Percentiles rank a stretch among this genome's conserved stretches.
Evolutionary conservation across 2,113 vertebrate genomes (phyloP).

Genomic region (Chloroceryle aenea): DNA sequence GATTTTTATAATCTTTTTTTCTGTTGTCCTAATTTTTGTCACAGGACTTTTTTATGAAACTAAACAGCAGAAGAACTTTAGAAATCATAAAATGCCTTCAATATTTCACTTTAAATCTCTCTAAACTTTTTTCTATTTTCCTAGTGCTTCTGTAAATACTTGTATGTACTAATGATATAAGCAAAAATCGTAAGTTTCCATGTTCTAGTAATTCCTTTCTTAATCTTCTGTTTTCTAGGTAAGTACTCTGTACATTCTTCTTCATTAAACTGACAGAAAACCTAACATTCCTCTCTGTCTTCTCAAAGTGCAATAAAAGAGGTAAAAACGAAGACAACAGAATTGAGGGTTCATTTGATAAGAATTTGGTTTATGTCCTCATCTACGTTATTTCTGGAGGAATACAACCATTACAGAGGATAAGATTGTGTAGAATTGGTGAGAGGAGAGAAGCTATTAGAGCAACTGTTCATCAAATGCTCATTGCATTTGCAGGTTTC

Average conservation of each 20-base stretch:
- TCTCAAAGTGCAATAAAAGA: background rate
- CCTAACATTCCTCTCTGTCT: background rate
- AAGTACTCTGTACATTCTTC: slow-evolving; percentile 71
- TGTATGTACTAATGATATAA: background rate
- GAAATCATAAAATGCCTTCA: background rate
- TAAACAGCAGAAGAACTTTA: background rate
- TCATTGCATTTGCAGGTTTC: background rate
- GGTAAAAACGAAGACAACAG: slow-evolving; percentile 2
- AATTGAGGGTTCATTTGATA: slow-evolving; percentile 7
- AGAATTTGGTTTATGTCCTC: background rate
- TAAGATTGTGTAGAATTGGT: background rate
- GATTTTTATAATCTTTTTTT: background rate
- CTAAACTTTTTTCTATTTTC: background rate
- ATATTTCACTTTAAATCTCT: background rate
- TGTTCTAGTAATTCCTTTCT: slow-evolving; percentile 16
- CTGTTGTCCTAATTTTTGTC: background rate
- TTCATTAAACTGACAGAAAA: slow-evolving; percentile 60
- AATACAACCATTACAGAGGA: accelerated
- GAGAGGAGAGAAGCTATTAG: background rate
- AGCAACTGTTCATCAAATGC: background rate
- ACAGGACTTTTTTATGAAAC: background rate
- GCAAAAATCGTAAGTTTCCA: background rate
- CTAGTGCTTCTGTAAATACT: background rate
- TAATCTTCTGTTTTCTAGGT: slow-evolving; percentile 71
- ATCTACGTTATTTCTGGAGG: background rate